A percentile compares a stretch with the other conserved stretches of the same genome.
These are phyloP conservation scores for Athene cunicularia DNA, from an alignment of 2,113 vertebrate genomes.

Conservation along the genomic window DNA sequence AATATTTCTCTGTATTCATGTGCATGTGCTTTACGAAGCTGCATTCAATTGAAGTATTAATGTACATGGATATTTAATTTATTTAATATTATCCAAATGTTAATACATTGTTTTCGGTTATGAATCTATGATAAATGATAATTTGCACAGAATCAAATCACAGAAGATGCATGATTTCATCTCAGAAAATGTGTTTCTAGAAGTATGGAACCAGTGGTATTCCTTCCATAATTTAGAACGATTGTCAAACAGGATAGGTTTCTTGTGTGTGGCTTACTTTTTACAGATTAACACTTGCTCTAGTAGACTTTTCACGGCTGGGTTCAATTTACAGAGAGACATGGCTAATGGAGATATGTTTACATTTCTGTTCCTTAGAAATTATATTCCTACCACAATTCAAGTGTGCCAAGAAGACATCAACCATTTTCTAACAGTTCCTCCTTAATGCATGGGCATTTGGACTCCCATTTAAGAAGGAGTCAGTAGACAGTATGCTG, in stretches of 20 bases:
- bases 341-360: not conserved
- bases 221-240: not conserved
- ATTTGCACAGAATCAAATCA: not conserved
- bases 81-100: not conserved
- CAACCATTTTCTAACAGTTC: not conserved
- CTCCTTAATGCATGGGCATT: not conserved
- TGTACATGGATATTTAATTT: not conserved
- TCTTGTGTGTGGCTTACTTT: not conserved
- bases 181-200: not conserved
- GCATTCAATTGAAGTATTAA: not conserved
- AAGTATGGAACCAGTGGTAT: fast-evolving
- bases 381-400: not conserved
- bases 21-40: not conserved
- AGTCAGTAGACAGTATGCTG: not conserved
- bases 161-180: not conserved
- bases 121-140: not conserved
- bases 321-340: not conserved
- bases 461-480: not conserved
- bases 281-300: not conserved
- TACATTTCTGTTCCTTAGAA: not conserved
- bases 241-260: not conserved
- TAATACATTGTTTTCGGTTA: not conserved
- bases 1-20: not conserved
- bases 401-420: not conserved
- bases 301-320: not conserved